phyloP scores from a whole-genome alignment of 2,888 invertebrate genomes.

The Candidula unifasciata region DNA sequence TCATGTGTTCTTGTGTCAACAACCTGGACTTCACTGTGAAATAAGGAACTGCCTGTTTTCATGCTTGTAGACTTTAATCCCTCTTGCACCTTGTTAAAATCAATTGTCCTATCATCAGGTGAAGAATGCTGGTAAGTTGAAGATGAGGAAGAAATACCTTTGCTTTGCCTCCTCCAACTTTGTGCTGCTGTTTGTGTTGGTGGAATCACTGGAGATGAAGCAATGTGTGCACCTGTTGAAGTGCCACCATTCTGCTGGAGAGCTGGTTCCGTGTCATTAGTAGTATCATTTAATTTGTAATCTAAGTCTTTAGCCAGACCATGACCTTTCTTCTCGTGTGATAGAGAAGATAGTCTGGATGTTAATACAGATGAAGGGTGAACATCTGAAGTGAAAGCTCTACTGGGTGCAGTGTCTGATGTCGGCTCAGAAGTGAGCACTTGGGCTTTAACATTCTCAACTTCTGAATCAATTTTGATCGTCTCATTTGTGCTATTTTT shows the following conservation, averaged over 20 bases:
- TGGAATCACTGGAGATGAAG: background rate
- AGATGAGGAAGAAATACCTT: background rate
- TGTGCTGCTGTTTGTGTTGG: background rate
- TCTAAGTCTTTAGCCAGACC: background rate
- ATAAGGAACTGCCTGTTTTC: background rate
- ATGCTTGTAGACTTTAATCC: background rate
- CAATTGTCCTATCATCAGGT: too few species aligned
- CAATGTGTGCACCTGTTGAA: background rate
- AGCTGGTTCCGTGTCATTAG: constrained; percentile 1
- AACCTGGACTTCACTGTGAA: background rate
- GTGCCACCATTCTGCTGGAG: constrained; percentile 16
- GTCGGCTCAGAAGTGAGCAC: constrained; percentile 11
- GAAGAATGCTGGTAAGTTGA: constrained; percentile 9
- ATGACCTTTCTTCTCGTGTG: background rate
- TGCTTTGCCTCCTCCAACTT: background rate
- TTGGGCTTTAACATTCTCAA: background rate
- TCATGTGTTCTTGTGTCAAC: too few species aligned
- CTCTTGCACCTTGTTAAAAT: background rate
- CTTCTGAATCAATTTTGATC: background rate
- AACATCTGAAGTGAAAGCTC: too few species aligned
- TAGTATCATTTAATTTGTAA: background rate
- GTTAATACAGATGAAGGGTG: too few species aligned
- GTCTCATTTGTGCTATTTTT: constrained; percentile 25
- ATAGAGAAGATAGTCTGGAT: background rate
- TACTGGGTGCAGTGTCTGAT: background rate